Evolutionary conservation across 2,113 vertebrate species (phyloP).

Genomic region (Lagopus muta): DNA sequence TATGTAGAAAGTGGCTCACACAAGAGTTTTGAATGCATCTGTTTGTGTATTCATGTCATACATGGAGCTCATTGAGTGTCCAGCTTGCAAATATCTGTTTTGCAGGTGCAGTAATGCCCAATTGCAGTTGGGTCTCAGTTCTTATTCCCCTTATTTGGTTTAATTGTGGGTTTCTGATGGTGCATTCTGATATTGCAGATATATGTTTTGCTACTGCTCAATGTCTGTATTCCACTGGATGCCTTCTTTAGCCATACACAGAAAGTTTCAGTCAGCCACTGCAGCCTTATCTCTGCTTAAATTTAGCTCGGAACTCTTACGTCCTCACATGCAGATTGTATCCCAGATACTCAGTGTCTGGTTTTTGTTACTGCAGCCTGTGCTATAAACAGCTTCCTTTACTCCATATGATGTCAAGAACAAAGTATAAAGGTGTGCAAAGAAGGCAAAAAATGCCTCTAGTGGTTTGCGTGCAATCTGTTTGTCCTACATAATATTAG

Average conservation of each 20-base stretch:
- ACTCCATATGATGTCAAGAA: constrained; percentile 34
- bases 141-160: neutral
- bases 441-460: constrained; percentile 5
- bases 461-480: neutral
- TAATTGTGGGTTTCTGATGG: neutral
- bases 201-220: neutral
- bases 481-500: constrained; percentile 17
- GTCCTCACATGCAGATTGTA: constrained; percentile 12
- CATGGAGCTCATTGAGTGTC: neutral
- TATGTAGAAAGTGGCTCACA: neutral
- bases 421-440: neutral
- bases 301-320: constrained; percentile 35
- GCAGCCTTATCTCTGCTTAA: neutral
- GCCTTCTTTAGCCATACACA: neutral
- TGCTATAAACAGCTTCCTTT: constrained; percentile 53
- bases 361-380: neutral
- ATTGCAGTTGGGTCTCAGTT: neutral
- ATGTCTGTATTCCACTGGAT: neutral
- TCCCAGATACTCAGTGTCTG: constrained; percentile 24
- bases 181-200: neutral
- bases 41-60: neutral
- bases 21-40: neutral
- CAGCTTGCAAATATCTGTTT: neutral
- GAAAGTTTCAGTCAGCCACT: neutral
- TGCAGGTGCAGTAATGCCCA: neutral